Conservation (phyloP, 2,888 invertebrate genomes). For the Chrysolina americana region DNA sequence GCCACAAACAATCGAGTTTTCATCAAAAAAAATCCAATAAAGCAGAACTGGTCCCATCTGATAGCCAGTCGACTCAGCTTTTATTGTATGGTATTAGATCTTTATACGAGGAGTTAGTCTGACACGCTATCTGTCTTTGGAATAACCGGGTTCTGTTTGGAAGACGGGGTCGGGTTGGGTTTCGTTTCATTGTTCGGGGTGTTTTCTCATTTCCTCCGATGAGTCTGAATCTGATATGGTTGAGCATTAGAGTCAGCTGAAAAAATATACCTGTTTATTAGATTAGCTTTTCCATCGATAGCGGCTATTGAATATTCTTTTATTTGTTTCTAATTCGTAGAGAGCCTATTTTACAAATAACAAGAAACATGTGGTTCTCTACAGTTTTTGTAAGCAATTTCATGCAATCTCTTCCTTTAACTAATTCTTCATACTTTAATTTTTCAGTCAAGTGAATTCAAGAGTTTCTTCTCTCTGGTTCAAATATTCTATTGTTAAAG, state of each 20-base stretch:
- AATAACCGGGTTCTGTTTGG: neutral
- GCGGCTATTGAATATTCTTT: too few relatives aligned
- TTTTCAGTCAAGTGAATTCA: too few relatives aligned
- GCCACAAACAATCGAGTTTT: neutral
- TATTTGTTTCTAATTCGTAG: too few relatives aligned
- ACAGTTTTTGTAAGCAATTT: too few relatives aligned
- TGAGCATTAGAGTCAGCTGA: neutral
- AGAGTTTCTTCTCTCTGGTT: too few relatives aligned
- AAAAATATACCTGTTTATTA: neutral
- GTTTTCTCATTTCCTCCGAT: neutral
- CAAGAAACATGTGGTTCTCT: too few relatives aligned
- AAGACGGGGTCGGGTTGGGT: neutral
- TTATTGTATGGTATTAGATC: neutral
- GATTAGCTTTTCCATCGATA: too few relatives aligned
- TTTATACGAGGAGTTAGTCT: slow-evolving; percentile 1
- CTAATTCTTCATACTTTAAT: too few relatives aligned
- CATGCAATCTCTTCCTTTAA: too few relatives aligned
- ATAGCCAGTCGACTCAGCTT: slow-evolving; percentile 6
- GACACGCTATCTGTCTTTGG: neutral
- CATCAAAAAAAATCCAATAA: slow-evolving; percentile 2
- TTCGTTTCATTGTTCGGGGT: neutral
- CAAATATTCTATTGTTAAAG: too few relatives aligned
- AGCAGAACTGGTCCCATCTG: neutral
- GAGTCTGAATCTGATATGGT: neutral
- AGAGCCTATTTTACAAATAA: too few relatives aligned